Conservation (phyloP, 2,113 vertebrate genomes). For the Semnornis frantzii region DNA sequence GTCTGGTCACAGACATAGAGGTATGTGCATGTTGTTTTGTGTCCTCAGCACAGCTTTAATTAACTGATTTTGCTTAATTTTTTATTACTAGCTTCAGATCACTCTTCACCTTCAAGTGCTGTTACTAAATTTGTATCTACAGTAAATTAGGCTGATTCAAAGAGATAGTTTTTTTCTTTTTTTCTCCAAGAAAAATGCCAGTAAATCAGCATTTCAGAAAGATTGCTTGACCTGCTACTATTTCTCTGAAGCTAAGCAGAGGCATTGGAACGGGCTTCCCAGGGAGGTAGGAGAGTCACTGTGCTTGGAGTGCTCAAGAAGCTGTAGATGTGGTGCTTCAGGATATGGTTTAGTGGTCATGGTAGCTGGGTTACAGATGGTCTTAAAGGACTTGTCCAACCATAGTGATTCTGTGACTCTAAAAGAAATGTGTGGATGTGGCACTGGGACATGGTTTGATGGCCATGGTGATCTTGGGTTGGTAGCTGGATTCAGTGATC, state of each 20-base stretch:
- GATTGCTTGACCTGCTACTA: background rate
- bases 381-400: no score
- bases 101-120: slow-evolving; percentile 21
- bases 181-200: background rate
- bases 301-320: no score
- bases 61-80: slow-evolving; percentile 61
- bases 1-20: slow-evolving; percentile 13
- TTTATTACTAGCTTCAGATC: slow-evolving; percentile 31
- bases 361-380: no score
- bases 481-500: no score
- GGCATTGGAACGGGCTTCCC: no score
- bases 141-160: slow-evolving; percentile 12
- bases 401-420: no score
- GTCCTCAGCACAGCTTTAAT: slow-evolving; percentile 60
- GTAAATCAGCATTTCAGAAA: background rate
- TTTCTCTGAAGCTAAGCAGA: background rate
- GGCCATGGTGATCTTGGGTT: no score
- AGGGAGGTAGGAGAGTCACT: no score
- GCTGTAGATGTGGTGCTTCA: no score
- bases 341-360: no score
- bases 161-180: background rate
- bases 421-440: no score
- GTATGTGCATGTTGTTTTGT: slow-evolving; percentile 5
- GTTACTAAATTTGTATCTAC: slow-evolving; percentile 13
- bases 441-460: no score